Evolutionary conservation across 2,888 invertebrate genomes (phyloP), one percentile per base, ranked within the genome.

Genomic region (Standfussiana lucernea): DNA sequence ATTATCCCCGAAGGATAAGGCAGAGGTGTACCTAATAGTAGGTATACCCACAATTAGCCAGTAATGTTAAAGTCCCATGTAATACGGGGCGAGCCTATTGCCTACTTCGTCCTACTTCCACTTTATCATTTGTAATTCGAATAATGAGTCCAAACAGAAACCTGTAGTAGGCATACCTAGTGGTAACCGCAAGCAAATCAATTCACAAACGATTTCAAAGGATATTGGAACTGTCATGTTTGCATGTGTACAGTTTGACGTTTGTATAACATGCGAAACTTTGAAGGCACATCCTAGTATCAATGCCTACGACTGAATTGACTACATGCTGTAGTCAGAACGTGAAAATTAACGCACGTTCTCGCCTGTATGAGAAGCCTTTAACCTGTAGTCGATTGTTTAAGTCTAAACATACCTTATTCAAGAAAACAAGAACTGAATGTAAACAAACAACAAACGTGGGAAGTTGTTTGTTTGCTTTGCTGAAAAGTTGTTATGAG

Each of bases 341-440:
- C 35, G 32, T 45, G 53, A 62, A 64, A 45, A 53, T 53, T 50
- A 40, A 32, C 47, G 11, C n/a, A 15, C 21, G 2, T 6, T 35
- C 11, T 18, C 0, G 32, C 53, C 18, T 50, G 8, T 32, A 35
- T 45, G 24, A 45, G 53, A 70, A 37, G 18, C 7, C n/a, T 40
- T 35, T 35, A 21, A 8, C 37, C 13, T 40, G 62, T 28, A 56
- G 45, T 40, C 1, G 32, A 18, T 13, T 40, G 53, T 53, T 56
- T 37, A 11, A 79, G 32, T 70, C 45, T 70, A 65, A 47, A 35
- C 24, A 64, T 45, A 21, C 47, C 28, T 35, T 68, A 78, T 80
- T 72, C 64, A 59, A 68, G 42, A 28, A 45, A 68, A 47, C 65
- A 28, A 70, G 79, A 72, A 80, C 32, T 40, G 24, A 13, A 42